These are phyloP conservation scores for Hemicordylus capensis DNA, from an alignment of 2,113 vertebrate genomes.

Conservation along the genomic window DNA sequence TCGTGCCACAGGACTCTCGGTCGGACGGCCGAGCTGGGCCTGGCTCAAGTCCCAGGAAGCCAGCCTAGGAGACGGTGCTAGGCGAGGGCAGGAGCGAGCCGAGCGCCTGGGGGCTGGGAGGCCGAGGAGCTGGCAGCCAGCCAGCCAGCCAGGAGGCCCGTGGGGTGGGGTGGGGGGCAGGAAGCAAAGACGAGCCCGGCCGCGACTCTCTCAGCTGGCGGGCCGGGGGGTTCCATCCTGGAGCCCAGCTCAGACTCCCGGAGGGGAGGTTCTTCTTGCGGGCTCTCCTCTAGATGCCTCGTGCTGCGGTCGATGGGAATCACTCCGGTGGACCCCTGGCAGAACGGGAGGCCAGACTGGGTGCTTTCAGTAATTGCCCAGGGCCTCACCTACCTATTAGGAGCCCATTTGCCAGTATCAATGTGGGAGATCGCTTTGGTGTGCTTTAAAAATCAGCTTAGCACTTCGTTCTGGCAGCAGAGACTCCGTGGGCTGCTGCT, in stretches of 20 bases:
- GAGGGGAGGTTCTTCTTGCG: not conserved
- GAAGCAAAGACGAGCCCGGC: not conserved
- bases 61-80: accelerated
- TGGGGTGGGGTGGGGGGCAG: not conserved
- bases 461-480: not conserved
- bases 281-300: not conserved
- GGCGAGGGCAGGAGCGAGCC: not conserved
- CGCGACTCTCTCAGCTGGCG: no score
- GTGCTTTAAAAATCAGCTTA: no score
- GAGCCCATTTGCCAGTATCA: not conserved
- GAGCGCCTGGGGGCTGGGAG: not conserved
- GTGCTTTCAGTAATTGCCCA: not conserved
- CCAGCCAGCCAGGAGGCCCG: not conserved
- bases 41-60: accelerated
- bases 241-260: not conserved
- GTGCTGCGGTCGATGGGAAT: not conserved
- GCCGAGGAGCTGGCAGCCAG: not conserved
- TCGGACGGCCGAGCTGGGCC: no score
- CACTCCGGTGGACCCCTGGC: accelerated
- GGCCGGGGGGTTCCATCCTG: no score
- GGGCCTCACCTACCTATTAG: not conserved
- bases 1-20: no score
- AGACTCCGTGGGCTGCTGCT: not conserved
- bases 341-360: not conserved
- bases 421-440: no score